Percentiles rank a stretch among this genome's conserved stretches.
phyloP scores from a whole-genome alignment of 1,140 invertebrate species.

The Sarcophaga bullata region DNA sequence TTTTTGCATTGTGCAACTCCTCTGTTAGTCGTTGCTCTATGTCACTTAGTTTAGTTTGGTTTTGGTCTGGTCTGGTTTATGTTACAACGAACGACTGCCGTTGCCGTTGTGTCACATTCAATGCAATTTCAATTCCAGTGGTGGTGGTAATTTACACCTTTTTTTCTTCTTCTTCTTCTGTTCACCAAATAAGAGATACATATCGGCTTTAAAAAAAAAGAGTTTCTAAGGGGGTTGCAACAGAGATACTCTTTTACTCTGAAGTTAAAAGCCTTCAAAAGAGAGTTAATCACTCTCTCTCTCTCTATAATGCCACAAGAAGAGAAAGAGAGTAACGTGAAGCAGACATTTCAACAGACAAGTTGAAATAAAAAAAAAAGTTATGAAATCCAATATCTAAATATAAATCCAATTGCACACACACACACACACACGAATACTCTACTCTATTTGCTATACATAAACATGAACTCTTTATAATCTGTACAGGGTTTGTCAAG shows the following conservation, averaged over 20 bases:
- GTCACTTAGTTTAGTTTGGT: too few species aligned
- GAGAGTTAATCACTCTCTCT: too few species aligned
- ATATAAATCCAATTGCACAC: not conserved
- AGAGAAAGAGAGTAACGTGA: too few species aligned
- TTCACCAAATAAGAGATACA: not conserved
- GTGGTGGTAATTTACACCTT: constrained; percentile 11
- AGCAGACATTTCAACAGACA: not conserved
- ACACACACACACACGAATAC: not conserved
- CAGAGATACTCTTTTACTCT: not conserved
- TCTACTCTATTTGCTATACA: too few species aligned
- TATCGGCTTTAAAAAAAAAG: not conserved
- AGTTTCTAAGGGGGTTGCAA: not conserved
- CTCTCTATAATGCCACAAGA: too few species aligned
- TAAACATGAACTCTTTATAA: too few species aligned
- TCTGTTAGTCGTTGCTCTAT: not conserved
- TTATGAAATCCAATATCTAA: constrained; percentile 12
- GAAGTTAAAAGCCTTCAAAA: not conserved
- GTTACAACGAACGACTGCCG: too few species aligned
- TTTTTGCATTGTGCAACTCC: constrained; percentile 15
- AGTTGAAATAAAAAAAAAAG: not conserved
- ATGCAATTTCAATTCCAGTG: not conserved
- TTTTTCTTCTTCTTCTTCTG: not conserved
- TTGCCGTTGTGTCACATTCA: too few species aligned
- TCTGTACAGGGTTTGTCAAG: too few species aligned
- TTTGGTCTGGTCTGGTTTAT: too few species aligned